These are phyloP conservation scores for Catocala sponsa DNA, from an alignment of 2,888 invertebrate genomes.

Conservation along the genomic window DNA sequence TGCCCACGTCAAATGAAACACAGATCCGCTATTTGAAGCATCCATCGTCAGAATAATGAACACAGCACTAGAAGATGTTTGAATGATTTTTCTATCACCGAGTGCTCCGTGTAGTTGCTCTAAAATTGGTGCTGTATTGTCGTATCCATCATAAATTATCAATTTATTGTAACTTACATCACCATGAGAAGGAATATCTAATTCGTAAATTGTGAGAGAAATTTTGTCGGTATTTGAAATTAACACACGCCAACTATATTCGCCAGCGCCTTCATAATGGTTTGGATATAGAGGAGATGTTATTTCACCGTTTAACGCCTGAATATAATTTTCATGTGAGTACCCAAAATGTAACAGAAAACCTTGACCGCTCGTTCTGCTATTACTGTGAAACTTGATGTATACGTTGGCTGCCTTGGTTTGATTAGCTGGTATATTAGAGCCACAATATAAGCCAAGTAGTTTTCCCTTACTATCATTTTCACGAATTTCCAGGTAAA, in stretches of 20 bases:
- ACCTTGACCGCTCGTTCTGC: constrained; percentile 89
- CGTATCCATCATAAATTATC: constrained; percentile 91
- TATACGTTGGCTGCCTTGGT: constrained; percentile 89
- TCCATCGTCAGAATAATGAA: constrained; percentile 86
- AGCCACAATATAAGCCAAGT: constrained; percentile 92
- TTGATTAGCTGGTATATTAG: constrained; percentile 88
- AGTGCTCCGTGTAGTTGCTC: constrained; percentile 86
- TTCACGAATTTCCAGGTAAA: constrained; percentile 95
- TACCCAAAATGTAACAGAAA: constrained; percentile 92
- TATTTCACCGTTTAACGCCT: constrained; percentile 90
- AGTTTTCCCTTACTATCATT: constrained; percentile 89
- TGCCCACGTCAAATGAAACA: constrained; percentile 71
- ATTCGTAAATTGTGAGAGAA: constrained; percentile 56
- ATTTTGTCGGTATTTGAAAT: constrained; percentile 66
- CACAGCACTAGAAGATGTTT: constrained; percentile 89
- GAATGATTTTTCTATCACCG: constrained; percentile 54
- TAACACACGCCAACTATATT: constrained; percentile 91
- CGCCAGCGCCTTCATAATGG: constrained; percentile 73
- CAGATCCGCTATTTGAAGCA: constrained; percentile 75
- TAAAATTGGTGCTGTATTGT: constrained; percentile 88
- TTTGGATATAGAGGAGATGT: constrained; percentile 94
- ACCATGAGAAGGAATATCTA: constrained; percentile 69
- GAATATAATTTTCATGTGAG: constrained; percentile 91
- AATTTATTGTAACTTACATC: constrained; percentile 68
- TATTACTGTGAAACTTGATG: constrained; percentile 92